A percentile compares a stretch with the other conserved stretches of the same genome.
These are phyloP conservation scores for Callyntrura guangdongensis DNA, from an alignment of 2,888 invertebrate species.

Conservation along the genomic window DNA sequence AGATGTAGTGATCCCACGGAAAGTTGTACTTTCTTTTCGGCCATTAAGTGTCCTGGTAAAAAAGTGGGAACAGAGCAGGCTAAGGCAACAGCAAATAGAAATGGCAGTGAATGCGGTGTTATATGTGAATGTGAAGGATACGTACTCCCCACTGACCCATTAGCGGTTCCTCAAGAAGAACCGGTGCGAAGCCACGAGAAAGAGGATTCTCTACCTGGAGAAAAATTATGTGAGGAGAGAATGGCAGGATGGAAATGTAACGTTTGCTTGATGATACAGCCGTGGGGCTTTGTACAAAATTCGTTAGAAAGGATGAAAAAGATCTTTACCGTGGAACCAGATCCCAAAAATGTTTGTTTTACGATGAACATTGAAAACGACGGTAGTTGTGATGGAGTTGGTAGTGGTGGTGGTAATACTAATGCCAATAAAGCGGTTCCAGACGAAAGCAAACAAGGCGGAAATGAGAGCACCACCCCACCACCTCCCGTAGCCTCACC, in stretches of 20 bases:
- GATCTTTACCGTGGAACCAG: not conserved
- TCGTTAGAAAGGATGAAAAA: constrained; percentile 54
- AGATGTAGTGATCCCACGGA: constrained; percentile 81
- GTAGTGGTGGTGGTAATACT: not conserved
- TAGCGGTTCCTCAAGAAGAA: constrained; percentile 66
- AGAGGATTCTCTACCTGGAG: constrained; percentile 52
- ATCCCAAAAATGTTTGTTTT: constrained; percentile 33
- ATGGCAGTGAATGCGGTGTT: constrained; percentile 35
- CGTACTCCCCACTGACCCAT: constrained; percentile 72
- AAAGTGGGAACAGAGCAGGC: constrained; percentile 43
- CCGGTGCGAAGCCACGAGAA: not conserved
- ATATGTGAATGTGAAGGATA: constrained; percentile 72
- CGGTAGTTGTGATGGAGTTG: not conserved
- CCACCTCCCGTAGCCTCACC: not conserved
- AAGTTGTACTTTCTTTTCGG: constrained; percentile 81
- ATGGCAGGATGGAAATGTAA: constrained; percentile 74
- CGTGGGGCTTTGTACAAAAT: constrained; percentile 60
- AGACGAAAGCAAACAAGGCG: constrained; percentile 22
- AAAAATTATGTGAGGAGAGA: constrained; percentile 67
- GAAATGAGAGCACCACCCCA: not conserved
- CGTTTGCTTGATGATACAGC: constrained; percentile 71
- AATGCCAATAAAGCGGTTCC: constrained; percentile 35
- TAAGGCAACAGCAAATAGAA: constrained; percentile 9
- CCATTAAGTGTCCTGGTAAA: constrained; percentile 80
- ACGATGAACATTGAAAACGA: not conserved